Evolutionary conservation across 2,888 invertebrate species (phyloP).

Genomic region (Oxytorus armatus): DNA sequence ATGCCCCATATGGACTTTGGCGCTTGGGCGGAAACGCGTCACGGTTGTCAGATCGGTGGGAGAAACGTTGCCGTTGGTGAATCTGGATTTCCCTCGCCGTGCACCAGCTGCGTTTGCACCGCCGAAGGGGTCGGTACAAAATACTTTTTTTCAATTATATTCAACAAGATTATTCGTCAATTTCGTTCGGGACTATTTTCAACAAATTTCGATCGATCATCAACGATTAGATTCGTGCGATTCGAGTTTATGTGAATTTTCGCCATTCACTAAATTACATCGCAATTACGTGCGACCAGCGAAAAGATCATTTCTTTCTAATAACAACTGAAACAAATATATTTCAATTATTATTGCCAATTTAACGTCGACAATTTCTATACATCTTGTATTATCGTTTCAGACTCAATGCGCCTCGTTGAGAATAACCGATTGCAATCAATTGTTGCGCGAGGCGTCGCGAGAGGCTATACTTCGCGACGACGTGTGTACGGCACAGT

Average conservation of each 20-base stretch:
- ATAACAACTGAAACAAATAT: no score
- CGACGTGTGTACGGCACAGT: slow-evolving; percentile 96
- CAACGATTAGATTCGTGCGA: no score
- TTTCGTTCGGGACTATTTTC: no score
- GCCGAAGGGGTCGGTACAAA: slow-evolving; percentile 94
- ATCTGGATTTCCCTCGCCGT: slow-evolving; percentile 95
- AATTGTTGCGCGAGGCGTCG: slow-evolving; percentile 93
- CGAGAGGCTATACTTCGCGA: slow-evolving; percentile 93
- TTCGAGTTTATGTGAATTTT: no score
- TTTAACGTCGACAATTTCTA: no score
- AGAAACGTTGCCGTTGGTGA: slow-evolving; percentile 92
- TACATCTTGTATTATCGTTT: slow-evolving; percentile 72
- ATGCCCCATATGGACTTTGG: slow-evolving; percentile 92
- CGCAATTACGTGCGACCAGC: no score
- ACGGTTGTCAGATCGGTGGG: slow-evolving; percentile 93
- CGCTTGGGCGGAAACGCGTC: slow-evolving; percentile 93
- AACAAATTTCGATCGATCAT: no score
- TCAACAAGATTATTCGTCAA: no score
- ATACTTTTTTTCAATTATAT: no score
- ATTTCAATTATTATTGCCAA: no score
- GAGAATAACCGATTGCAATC: slow-evolving; percentile 94
- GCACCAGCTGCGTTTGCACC: slow-evolving; percentile 95
- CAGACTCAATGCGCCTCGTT: slow-evolving; percentile 96
- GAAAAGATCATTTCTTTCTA: no score
- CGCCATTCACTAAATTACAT: no score